Evolutionary conservation across 2,888 invertebrate species (phyloP).

Genomic region (Hydriomena furcata): DNA sequence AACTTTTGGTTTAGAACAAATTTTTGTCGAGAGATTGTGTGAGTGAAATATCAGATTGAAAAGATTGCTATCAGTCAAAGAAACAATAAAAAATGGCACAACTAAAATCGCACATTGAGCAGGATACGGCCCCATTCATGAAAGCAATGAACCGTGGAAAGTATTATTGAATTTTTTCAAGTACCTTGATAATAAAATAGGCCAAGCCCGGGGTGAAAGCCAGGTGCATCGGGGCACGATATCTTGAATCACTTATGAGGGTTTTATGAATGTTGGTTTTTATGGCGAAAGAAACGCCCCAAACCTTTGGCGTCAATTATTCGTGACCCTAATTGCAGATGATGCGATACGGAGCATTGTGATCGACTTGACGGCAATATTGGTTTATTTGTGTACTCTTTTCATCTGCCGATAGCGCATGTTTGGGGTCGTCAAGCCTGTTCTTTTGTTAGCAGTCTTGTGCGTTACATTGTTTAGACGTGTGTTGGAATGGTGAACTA

Average conservation of each 20-base stretch:
- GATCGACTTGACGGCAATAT: constrained; percentile 69
- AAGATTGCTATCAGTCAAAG: constrained; percentile 47
- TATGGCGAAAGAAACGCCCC: constrained; percentile 66
- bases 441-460: constrained; percentile 59
- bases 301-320: constrained; percentile 79
- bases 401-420: constrained; percentile 48
- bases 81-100: constrained; percentile 56
- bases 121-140: constrained; percentile 49
- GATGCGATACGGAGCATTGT: constrained; percentile 77
- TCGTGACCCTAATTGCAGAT: constrained; percentile 81
- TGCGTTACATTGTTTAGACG: constrained; percentile 45
- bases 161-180: constrained; percentile 68
- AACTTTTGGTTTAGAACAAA: neutral
- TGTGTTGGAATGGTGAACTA: constrained; percentile 44
- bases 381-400: constrained; percentile 66
- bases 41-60: constrained; percentile 29
- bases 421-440: constrained; percentile 60
- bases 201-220: constrained; percentile 64
- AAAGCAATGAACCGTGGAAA: constrained; percentile 69
- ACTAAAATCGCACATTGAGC: constrained; percentile 49
- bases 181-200: constrained; percentile 57
- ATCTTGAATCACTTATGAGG: constrained; percentile 81
- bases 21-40: constrained; percentile 4
- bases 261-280: constrained; percentile 71
- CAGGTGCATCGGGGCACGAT: constrained; percentile 75